Percentiles rank a stretch among this genome's conserved stretches.
phyloP scores from a whole-genome alignment of 2,113 vertebrate species.

The Spheniscus mendiculus region DNA sequence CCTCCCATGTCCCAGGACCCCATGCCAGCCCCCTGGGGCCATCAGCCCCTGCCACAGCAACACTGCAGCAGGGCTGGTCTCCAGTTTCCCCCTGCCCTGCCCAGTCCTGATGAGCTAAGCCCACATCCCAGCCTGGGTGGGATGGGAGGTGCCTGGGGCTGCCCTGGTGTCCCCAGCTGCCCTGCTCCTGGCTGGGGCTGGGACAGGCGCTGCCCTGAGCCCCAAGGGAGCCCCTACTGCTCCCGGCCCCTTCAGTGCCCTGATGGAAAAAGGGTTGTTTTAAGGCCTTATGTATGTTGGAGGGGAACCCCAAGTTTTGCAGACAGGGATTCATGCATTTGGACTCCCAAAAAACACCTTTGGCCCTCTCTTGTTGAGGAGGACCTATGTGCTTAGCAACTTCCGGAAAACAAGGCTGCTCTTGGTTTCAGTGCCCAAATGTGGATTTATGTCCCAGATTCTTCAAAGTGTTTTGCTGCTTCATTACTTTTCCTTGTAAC shows the following conservation, averaged over 20 bases:
- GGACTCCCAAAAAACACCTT: not conserved
- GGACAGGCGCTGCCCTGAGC: not conserved
- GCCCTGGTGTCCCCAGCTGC: not conserved
- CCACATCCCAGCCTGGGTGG: not conserved
- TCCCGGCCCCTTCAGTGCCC: not conserved
- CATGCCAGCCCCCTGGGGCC: not conserved
- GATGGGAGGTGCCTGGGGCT: not conserved
- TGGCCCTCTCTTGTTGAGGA: not conserved
- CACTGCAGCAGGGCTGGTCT: not conserved
- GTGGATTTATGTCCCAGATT: not conserved
- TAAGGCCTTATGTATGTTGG: not conserved
- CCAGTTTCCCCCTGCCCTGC: not conserved
- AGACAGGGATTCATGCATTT: not conserved
- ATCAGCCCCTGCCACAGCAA: not conserved
- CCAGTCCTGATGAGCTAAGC: not conserved
- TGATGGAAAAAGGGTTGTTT: not conserved
- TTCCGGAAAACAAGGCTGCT: not conserved
- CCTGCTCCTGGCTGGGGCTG: not conserved
- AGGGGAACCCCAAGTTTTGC: not conserved
- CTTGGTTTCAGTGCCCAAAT: not conserved
- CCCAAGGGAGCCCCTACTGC: fast-evolving
- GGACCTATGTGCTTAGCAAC: not conserved
- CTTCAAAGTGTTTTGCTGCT: not conserved
- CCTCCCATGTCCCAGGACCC: not conserved
- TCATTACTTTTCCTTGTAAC: not conserved